Base-by-base conservation (phyloP, 2,797 vertebrate genomes). In the Pogoniulus pusillus region DNA sequence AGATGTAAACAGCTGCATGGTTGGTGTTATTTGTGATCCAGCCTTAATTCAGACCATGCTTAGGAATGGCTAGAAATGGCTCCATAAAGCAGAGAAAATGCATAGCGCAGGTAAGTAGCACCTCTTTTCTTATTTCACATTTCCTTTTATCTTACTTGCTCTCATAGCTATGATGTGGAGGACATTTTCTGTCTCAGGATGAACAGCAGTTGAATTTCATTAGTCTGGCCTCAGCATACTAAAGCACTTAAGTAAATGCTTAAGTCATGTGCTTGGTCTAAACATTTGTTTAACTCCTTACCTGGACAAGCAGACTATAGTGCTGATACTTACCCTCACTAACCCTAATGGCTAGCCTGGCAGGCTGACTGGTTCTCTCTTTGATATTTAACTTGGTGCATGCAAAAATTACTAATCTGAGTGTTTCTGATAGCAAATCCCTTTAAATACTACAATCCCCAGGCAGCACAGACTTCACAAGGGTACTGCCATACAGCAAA, bases 1-100 rank as follows among this genome's bases (percentile, higher is more conserved):
- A 96, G 89, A 94, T 89, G 93, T 45, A 71, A 94, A 86, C 64
- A 96, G 58, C 80, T 91, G 65, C 66, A 57, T 66, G 34, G 13
- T 65, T 41, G 58, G 51, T 82, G 74, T 68, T 30, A 47, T 80
- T 93, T 77, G 59, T 66, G 65, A 88, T 54, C 49, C 55, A 88
- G 17, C 59, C 80, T 65, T 87, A 82, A 87, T 54, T 35, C 4
- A 74, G 90, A 80, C 65, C 86, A 75, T 86, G 47, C 30, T 63
- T 45, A 74, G 65, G 39, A 72, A 53, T 49, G 34, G 59, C 72
- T 90, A 84, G 17, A 53, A 93, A 90, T 37, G 49, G 14, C 32
- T 73, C 16, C 30, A 53, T 77, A 62, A 68, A 63, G 79, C 41
- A 80, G 51, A 29, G 18, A 69, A 85, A 89, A 65, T 59, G 29